These are phyloP conservation scores for Cydia amplana DNA, from an alignment of 1,140 invertebrate species.

Conservation along the genomic window DNA sequence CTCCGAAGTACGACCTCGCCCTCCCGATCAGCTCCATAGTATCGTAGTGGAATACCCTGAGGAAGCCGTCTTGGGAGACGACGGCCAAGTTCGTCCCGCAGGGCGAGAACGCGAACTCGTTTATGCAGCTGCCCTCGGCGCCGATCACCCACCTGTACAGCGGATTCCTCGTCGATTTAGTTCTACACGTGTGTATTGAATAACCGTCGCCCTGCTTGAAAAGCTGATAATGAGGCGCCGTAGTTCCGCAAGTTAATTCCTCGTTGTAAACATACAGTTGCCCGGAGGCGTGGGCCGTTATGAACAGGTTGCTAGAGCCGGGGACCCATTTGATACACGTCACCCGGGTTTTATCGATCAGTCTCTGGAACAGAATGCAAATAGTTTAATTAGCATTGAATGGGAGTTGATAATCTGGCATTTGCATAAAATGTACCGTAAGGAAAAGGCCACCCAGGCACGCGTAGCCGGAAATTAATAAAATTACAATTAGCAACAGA, in stretches of 20 bases:
- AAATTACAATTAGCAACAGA: not conserved
- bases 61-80: slow-evolving; percentile 97
- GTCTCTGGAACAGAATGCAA: slow-evolving; percentile 84
- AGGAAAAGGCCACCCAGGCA: not conserved
- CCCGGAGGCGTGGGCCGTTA: slow-evolving; percentile 97
- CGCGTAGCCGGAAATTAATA: not conserved
- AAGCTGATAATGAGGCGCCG: slow-evolving; percentile 93
- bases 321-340: slow-evolving; percentile 99
- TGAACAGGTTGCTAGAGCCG: slow-evolving; percentile 94
- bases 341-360: slow-evolving; percentile 98
- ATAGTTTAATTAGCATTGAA: slow-evolving; percentile 29
- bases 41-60: slow-evolving; percentile 98
- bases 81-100: slow-evolving; percentile 95
- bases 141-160: slow-evolving; percentile 93
- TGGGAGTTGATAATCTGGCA: not conserved
- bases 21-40: slow-evolving; percentile 96
- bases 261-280: slow-evolving; percentile 99
- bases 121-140: slow-evolving; percentile 92
- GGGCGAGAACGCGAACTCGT: slow-evolving; percentile 98
- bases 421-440: slow-evolving; percentile 1
- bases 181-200: slow-evolving; percentile 96
- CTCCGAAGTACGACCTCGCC: slow-evolving; percentile 98
- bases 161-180: slow-evolving; percentile 97
- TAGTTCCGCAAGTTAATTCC: slow-evolving; percentile 92
- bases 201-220: slow-evolving; percentile 98